Percentiles rank a stretch among this genome's conserved stretches.
phyloP scores from a whole-genome alignment of 1,140 invertebrate genomes.

The Daktulosphaira vitifoliae region DNA sequence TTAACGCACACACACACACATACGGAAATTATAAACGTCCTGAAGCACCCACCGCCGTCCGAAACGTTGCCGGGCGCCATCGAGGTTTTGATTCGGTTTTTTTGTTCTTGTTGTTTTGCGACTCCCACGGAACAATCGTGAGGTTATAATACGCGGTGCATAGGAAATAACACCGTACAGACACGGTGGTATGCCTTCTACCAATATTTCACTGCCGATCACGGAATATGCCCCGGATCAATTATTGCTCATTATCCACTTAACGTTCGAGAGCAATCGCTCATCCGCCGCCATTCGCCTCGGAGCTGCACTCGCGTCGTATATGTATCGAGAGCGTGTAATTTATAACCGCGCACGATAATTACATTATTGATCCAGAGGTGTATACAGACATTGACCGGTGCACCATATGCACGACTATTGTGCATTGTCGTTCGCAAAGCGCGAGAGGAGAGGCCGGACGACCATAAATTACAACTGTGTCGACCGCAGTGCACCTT shows the following conservation, averaged over 20 bases:
- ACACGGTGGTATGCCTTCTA: background rate
- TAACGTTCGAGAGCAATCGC: slow-evolving; percentile 17
- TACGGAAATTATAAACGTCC: slow-evolving; percentile 32
- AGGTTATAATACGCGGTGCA: background rate
- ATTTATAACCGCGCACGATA: too few species aligned
- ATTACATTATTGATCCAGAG: too few species aligned
- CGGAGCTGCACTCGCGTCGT: background rate
- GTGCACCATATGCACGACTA: too few species aligned
- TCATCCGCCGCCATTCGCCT: slow-evolving; percentile 12
- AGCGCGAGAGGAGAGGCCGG: too few species aligned
- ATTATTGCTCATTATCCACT: slow-evolving; percentile 33
- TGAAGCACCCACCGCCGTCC: background rate
- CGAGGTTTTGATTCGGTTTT: background rate
- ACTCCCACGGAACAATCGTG: slow-evolving; percentile 23
- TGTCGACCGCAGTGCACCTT: too few species aligned
- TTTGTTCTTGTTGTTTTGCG: slow-evolving; percentile 18
- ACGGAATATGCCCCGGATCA: slow-evolving; percentile 14
- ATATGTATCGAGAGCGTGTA: too few species aligned
- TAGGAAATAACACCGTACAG: background rate
- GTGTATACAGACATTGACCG: too few species aligned
- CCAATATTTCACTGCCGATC: slow-evolving; percentile 31
- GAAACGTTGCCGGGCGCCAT: slow-evolving; percentile 18
- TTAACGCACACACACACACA: background rate
- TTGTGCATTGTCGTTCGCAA: too few species aligned
- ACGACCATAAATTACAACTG: too few species aligned